Evolutionary conservation across 37 sponge, comb jelly and placozoan species (phyloP), one percentile per base, ranked within the genome.

Genomic region (Axinella damicornis): DNA sequence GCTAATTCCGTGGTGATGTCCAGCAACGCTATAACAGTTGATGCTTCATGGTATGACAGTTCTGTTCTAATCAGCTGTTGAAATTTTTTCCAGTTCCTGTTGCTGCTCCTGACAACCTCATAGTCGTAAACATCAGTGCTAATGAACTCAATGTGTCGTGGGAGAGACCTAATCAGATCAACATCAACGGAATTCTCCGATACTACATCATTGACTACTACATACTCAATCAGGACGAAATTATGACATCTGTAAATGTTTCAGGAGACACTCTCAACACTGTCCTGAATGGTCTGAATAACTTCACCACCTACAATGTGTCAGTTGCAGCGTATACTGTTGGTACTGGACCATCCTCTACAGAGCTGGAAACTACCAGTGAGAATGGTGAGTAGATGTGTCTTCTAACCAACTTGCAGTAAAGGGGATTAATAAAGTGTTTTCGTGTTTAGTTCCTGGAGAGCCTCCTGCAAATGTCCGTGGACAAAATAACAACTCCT

Each of bases 271-370:
- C 17, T 16, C 33, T 69, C 33, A 54, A 59, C 25, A 30, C 59
- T 6, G 19, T 32, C 2, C 38, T 82, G 63, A 25, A 30, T 13
- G 35, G 38, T 57, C 73, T 82, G 27, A 56, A 82, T 17, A 82
- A 61, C 55, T 77, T 59, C 65, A 86, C 79, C 63, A 40, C 2
- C 63, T 86, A 86, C 30, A 69, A 68, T 77, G 70, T 86, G 21
- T 57, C 37, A n/a, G 79, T 86, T 34, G 36, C 76, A 28, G 39
- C 79, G 5, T 37, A 37, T 28, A 79, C 79, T 2, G 40, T 41
- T 76, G 81, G 81, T 53, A 68, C n/a, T 6, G 81, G 81, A 32
- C 81, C 81, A 16, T 30, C 14, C 17, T 14, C 70, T 53, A 53
- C 25, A 1, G 34, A 53, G 53, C 6, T 19, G 21, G 35, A 81